phyloP scores from a whole-genome alignment of 2,113 vertebrate species.

The Myodes glareolus region DNA sequence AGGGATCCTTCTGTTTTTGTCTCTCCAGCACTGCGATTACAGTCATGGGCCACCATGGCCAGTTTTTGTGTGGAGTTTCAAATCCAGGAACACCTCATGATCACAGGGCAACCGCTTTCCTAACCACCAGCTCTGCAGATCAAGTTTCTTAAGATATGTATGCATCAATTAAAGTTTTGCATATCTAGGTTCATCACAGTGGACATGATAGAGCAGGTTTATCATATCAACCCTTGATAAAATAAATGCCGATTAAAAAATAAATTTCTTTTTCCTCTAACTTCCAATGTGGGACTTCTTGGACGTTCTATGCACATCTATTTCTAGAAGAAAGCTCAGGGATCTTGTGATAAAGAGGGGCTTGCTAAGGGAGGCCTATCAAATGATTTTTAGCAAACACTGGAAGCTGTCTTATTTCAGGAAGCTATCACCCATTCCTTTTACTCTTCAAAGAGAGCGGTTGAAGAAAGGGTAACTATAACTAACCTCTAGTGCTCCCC shows the following conservation, averaged over 20 bases:
- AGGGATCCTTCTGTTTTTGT: neutral
- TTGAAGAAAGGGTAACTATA: slow-evolving; percentile 22
- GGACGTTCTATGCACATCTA: neutral
- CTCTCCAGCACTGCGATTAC: neutral
- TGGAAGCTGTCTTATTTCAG: slow-evolving; percentile 38
- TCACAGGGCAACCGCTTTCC: neutral
- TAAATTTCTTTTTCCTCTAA: neutral
- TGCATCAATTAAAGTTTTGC: neutral
- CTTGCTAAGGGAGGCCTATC: neutral
- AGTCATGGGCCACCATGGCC: neutral
- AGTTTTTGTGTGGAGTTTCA: neutral
- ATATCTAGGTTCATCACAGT: neutral
- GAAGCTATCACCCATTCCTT: slow-evolving; percentile 28
- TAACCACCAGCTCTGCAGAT: neutral
- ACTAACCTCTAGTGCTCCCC: neutral
- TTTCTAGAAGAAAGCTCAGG: neutral
- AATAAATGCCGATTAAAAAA: neutral
- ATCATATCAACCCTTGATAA: neutral
- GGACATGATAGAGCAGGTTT: neutral
- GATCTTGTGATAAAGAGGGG: neutral
- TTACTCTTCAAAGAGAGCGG: slow-evolving; percentile 30
- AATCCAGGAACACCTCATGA: neutral
- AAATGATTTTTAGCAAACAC: slow-evolving; percentile 12
- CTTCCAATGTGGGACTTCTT: neutral
- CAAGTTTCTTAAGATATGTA: neutral